Base-by-base conservation (phyloP, 53 echinoderm and acorn worm species). In the Arbacia lixula region DNA sequence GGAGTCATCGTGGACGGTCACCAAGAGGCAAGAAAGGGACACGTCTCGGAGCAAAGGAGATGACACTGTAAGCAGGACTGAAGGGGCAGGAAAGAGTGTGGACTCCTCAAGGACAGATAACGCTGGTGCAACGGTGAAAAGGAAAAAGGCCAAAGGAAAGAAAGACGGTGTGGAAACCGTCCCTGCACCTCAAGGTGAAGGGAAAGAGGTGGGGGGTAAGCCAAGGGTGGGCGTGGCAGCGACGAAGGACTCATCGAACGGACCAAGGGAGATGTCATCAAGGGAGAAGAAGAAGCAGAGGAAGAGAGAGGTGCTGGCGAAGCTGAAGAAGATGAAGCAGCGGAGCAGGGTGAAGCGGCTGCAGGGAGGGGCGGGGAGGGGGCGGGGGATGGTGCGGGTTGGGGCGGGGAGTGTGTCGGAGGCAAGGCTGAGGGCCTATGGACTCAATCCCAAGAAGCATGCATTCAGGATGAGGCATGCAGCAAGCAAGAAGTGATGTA, bases 361-460 rank as follows among this genome's bases (percentile, higher is more conserved):
- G 1, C 63, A 27, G 11, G 54, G 68, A 25, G 75, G 53, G 66
- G 38, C 35, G 52, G 74, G n/a, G 17, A 69, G n/a, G n/a, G 31
- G 9, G 27, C 36, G 43, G 52, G 74, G n/a, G 17, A 69, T 71
- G 46, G 37, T 38, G 43, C 66, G 43, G 21, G 57, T 37, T 21
- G 42, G 71, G 32, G 53, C 53, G 51, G 65, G 63, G 49, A 73
- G n/a, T 0, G 25, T 83, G 42, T 53, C 99, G 0, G 94, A 99
- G 27, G 92, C 90, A 12, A 69, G 99, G 25, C 76, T 99, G 36
- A 88, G 85, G 76, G 99, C 99, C 1, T 99, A 99, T 38, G 99
- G 99, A 30, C 74, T 99, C 25, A 91, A 91, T 60, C 99, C 99
- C 14, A 94, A 84, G 61, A 92, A 94, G 28, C 90, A 92, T 46